A percentile compares a stretch with the other conserved stretches of the same genome.
Evolutionary conservation across 2,113 vertebrate genomes (phyloP).

Genomic region (Brachypodius melanocephalos): DNA sequence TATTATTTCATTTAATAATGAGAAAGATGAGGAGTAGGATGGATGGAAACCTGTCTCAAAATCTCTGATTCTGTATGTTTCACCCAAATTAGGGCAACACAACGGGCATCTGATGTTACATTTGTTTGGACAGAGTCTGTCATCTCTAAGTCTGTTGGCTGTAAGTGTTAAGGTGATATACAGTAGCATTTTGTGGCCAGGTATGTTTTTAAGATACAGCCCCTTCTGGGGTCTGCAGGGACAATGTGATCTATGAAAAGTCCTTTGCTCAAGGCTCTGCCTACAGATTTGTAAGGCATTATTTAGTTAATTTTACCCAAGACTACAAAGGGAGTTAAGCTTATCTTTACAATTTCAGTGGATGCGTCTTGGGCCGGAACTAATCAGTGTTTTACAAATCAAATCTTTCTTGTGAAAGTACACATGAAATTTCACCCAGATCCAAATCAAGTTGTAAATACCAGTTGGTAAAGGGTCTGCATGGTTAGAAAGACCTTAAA

Average conservation of each 20-base stretch:
- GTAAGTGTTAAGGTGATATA: not conserved
- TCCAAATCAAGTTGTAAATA: not conserved
- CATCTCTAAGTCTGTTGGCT: not conserved
- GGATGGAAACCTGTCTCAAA: not conserved
- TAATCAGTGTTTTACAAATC: not conserved
- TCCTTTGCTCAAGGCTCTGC: not conserved
- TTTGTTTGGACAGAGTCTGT: not conserved
- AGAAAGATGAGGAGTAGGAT: not conserved
- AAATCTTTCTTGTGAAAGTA: not conserved
- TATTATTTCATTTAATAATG: not conserved
- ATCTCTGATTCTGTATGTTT: not conserved
- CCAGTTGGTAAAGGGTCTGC: not conserved
- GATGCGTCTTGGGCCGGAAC: not conserved
- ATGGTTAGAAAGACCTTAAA: not conserved
- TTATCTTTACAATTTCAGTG: not conserved
- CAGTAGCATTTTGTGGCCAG: not conserved
- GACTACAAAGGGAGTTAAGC: not conserved
- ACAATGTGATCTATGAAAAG: not conserved
- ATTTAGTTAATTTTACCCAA: not conserved
- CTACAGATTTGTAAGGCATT: not conserved
- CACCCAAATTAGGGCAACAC: not conserved
- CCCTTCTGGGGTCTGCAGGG: not conserved
- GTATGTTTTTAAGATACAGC: not conserved
- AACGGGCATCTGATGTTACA: not conserved
- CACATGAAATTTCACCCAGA: not conserved